Base-by-base conservation (phyloP, 2,113 vertebrate genomes). In the Phrynosoma platyrhinos region DNA sequence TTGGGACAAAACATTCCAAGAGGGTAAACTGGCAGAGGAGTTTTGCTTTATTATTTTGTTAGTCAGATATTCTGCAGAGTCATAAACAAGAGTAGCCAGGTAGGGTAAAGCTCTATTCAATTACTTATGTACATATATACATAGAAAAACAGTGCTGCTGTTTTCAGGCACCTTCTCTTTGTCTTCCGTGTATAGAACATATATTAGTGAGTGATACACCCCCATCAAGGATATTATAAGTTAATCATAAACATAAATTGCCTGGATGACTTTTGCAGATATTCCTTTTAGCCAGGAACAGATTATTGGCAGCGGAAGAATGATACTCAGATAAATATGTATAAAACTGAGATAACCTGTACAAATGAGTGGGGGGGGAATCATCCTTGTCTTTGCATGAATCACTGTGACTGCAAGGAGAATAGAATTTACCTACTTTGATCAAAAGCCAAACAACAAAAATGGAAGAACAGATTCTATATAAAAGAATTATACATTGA, bases 1-100 rank as follows among this genome's bases (percentile, higher is more conserved):
- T 91, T 94, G 92, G 81, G 89, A 92, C 91, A 91, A 75, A 90
- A 95, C 93, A 94, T 96, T 95, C 94, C 93, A 94, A 91, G 93
- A 94, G 90, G 93, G 71, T 89, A 92, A 94, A 93, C 13, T 86
- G 88, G 84, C 88, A 92, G 91, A 93, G 91, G 88, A 93, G 87
- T 92, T 52, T 87, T 79, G 83, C 84, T 94, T 80, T 89, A 69
- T 79, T 86, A 86, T 94, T 94, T 82, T 1, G 88, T 92, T 92
- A 87, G 64, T 21, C 83, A 75, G 82, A 90, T 71, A 79, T 84
- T 83, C 83, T 64, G 78, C 66, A 47, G 52, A 92, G 87, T 89
- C 90, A 89, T 62, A 75, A 92, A 88, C 81, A 88, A 86, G 85
- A 32, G 86, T 81, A 88, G 88, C 75, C 81, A 87, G 88, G 79